Evolutionary conservation across 2,797 vertebrate species (phyloP), one percentile per base, ranked within the genome.

Genomic region (Discoglossus pictus): DNA sequence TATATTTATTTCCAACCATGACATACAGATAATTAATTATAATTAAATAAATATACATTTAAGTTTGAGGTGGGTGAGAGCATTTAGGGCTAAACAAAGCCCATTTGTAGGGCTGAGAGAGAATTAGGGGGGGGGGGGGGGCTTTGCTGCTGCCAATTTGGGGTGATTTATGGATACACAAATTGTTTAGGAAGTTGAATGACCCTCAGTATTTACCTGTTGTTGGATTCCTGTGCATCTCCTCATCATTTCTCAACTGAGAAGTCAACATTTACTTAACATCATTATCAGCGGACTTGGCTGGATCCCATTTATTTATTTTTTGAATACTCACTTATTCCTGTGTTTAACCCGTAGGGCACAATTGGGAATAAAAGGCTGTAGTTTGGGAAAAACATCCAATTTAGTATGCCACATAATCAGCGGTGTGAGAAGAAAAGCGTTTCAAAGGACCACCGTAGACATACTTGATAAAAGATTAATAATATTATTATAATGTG

Each of bases 141-240:
- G 40, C 51, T 39, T 42, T 38, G 20, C 15, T 15, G 12, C 15
- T 42, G 46, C 23, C 43, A 56, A 17, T 23, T n/a, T 63, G 15
- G 46, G 21, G 48, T 56, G 48, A 58, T 63, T 50, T 39, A 70
- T 70, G 59, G 31, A 7, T 62, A 25, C 17, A 56, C 43, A 56
- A 51, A 46, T 15, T 42, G 42, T 58, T 56, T 58, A 24, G 42
- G 24, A 55, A 56, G 59, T 69, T 69, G 67, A 70, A 70, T 62
- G 67, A 63, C 56, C 67, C 63, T 50, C 27, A 56, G 2, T 70
- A 51, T 63, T 70, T 63, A 70, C 42, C 60, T 54, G 39, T 62
- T 54, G 16, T 44, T 54, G 12, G 25, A 66, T 66, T 50, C 53
- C 64, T 56, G 2, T 40, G 21, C 24, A 16, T 62, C 11, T 13